Evolutionary conservation across 2,113 vertebrate genomes (phyloP).

Genomic region (Caloenas nicobarica): DNA sequence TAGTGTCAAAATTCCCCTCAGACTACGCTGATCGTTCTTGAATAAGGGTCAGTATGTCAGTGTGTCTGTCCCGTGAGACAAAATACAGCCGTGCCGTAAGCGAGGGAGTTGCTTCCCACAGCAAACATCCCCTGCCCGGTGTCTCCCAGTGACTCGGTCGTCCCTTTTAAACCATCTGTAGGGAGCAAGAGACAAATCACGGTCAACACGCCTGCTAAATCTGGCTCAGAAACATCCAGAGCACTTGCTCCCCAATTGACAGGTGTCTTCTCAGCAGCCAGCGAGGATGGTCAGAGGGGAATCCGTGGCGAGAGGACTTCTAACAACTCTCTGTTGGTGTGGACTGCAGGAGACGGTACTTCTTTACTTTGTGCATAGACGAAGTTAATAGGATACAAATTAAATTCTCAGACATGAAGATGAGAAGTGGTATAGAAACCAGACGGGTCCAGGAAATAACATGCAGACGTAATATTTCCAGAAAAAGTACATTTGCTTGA

Average conservation of each 20-base stretch:
- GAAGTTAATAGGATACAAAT: background rate
- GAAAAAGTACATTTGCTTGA: background rate
- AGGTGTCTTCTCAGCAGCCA: background rate
- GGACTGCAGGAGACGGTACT: background rate
- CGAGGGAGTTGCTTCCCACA: background rate
- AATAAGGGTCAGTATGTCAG: constrained; percentile 11
- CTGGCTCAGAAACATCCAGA: background rate
- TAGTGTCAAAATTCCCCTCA: background rate
- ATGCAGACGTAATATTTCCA: background rate
- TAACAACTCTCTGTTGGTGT: background rate
- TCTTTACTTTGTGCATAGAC: background rate
- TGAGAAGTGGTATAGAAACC: background rate
- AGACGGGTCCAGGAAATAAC: background rate
- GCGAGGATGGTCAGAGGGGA: background rate
- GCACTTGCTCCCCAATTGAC: background rate
- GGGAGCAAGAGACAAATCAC: background rate
- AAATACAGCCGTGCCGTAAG: accelerated
- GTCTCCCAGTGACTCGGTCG: background rate
- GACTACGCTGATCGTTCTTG: background rate
- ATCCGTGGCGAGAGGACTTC: background rate
- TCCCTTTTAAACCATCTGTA: background rate
- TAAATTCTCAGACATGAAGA: background rate
- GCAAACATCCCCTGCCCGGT: background rate
- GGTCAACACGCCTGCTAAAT: background rate
- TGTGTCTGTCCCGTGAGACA: background rate